Percentiles rank a stretch among this genome's conserved stretches.
These are phyloP conservation scores for Anthonomus grandis DNA, from an alignment of 1,140 invertebrate genomes.

Conservation along the genomic window DNA sequence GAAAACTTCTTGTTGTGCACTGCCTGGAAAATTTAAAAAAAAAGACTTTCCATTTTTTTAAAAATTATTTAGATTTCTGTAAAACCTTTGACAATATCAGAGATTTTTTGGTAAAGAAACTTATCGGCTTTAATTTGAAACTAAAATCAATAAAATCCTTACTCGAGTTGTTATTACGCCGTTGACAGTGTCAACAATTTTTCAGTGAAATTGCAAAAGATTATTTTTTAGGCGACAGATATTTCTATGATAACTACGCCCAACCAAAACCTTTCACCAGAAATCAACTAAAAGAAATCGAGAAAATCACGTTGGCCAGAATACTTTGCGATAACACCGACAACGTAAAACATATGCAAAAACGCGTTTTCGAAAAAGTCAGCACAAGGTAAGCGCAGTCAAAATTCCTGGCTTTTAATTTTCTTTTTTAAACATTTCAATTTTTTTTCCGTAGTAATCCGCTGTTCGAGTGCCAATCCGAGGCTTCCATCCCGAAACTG, in stretches of 20 bases:
- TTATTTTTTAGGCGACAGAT: constrained; percentile 64
- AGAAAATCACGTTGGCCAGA: constrained; percentile 65
- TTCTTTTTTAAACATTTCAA: neutral
- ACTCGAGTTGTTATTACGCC: too few species aligned
- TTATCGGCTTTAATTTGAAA: too few species aligned
- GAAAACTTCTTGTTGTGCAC: too few species aligned
- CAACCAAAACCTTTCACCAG: constrained; percentile 67
- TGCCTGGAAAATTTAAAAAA: too few species aligned
- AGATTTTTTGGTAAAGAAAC: too few species aligned
- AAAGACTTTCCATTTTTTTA: too few species aligned
- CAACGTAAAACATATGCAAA: constrained; percentile 58
- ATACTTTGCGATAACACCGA: constrained; percentile 79
- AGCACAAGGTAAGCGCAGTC: constrained; percentile 44
- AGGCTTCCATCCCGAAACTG: constrained; percentile 13
- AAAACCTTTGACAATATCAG: too few species aligned
- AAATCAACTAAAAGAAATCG: constrained; percentile 67
- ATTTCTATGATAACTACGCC: constrained; percentile 64
- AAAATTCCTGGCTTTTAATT: neutral
- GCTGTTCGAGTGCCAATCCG: constrained; percentile 4
- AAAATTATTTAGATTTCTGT: too few species aligned
- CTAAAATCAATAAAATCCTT: too few species aligned
- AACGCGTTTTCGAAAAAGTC: constrained; percentile 55
- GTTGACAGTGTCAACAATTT: too few species aligned
- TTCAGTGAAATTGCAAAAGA: too few species aligned
- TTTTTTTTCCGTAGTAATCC: constrained; percentile 10